Base-by-base conservation (phyloP, 2,113 vertebrate species). In the Columba janthina region DNA sequence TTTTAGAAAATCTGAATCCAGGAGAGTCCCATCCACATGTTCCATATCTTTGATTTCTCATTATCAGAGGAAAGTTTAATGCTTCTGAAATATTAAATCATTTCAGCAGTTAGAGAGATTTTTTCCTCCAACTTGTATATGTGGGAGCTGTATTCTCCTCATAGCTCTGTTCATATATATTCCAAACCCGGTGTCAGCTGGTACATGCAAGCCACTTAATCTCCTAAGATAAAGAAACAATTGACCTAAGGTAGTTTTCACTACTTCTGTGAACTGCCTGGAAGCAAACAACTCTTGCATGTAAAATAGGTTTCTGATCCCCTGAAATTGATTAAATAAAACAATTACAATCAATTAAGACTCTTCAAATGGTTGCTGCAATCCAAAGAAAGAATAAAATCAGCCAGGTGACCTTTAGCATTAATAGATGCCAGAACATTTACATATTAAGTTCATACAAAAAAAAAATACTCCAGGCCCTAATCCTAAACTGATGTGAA, bases 261-360 rank as follows among this genome's bases (percentile, higher is more conserved):
- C 53, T 69, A 36, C 53, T 84, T 53, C 69, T 71, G 24, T 57
- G 66, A 90, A 90, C n/a, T 92, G 85, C 61, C 69, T 94, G 50
- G 54, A 80, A 93, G 89, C 32, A 81, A 94, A 95, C 85, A 90
- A 58, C 77, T 78, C 69, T 73, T 93, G 90, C 92, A 93, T 93
- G 22, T 89, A 90, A 96, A 96, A 93, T 19, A 94, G 87, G 44
- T 29, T 78, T 34, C 74, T 44, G 46, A 93, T 85, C 51, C 79
- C 73, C 85, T 72, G 83, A 96, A 95, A 93, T 1, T 95, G 86
- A 95, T 96, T 96, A 87, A 88, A 73, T 93, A 87, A 90, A 96
- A 94, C 76, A 95, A 96, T 94, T 96, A 97, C 90, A 95, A 82
- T 97, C 90, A 96, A 96, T 95, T 96, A 97, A 69, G 70, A 73